Base-by-base conservation (phyloP, 2,113 vertebrate species). In the Mobula birostris region DNA sequence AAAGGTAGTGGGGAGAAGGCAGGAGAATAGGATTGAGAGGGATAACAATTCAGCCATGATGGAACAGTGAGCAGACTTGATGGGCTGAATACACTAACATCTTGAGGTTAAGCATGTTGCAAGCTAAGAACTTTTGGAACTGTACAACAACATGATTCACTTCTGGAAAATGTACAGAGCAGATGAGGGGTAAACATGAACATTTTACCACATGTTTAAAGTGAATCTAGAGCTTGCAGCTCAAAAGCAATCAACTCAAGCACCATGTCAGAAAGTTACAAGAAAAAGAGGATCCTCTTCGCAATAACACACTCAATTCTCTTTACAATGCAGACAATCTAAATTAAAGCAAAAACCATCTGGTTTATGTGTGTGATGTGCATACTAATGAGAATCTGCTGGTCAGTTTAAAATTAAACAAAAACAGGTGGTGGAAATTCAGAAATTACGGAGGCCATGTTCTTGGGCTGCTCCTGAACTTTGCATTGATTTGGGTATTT, bases 401-500 rank as follows among this genome's bases (percentile, higher is more conserved):
- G 68, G 91, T 93, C 91, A 93, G 68, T 70, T 93, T 93, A 74
- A 93, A 93, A 93, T 93, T 93, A 93, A 93, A 93, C 91, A 74
- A 93, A 93, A 93, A 93, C 91, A 93, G 91, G 70, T 93, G 91
- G 21, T 93, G 36, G 91, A 76, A 74, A 93, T 74, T 74, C 40
- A 36, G 74, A 76, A 56, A 93, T 74, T 74, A 56, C 36, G 48
- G 61, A 74, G 36, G 66, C 32, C 24, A 74, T 48, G 74, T 56
- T 93, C 90, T 93, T 70, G 68, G 66, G 91, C 32, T 27, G 48
- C 72, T 21, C 48, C 36, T 93, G 91, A 93, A 93, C 91, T 93
- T 93, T 74, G 70, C 17, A 24, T 93, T 93, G 70, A 74, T 27
- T 56, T 93, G 27, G 72, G 72, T 93, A 93, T 36, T 74, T 93